Conservation (phyloP, 2,797 vertebrate genomes). For the Harpagifer antarcticus region DNA sequence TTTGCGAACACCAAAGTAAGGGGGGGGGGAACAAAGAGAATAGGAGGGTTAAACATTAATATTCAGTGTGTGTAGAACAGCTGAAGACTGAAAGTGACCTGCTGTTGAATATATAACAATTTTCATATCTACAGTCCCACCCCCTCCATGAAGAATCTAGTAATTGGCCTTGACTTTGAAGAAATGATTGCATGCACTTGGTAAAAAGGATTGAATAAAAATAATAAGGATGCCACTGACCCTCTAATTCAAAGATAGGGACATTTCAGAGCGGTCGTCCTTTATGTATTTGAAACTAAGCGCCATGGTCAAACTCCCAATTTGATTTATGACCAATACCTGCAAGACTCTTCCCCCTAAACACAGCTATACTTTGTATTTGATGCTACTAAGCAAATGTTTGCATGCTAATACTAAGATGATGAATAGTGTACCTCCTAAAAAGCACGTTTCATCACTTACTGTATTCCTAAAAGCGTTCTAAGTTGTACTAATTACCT, state of each 20-base stretch:
- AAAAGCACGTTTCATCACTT: not conserved
- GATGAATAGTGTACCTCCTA: not conserved
- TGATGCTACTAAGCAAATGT: too few species aligned
- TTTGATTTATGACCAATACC: too few species aligned
- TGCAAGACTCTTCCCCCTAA: too few species aligned
- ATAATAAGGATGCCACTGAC: too few species aligned
- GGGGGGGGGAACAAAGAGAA: too few species aligned
- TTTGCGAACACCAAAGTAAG: too few species aligned
- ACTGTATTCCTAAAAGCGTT: not conserved
- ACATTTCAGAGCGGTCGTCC: not conserved
- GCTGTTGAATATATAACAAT: conserved; percentile 8
- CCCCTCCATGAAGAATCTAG: conserved; percentile 1
- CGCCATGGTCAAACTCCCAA: too few species aligned
- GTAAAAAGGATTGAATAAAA: conserved; percentile 26
- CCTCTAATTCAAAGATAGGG: not conserved
- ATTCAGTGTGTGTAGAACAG: not conserved
- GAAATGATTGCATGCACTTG: conserved; percentile 4
- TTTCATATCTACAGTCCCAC: conserved; percentile 3
- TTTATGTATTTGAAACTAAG: not conserved
- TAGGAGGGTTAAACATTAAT: conserved; percentile 9
- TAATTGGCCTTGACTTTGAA: not conserved
- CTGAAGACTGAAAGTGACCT: conserved; percentile 30
- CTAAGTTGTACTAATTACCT: conserved; percentile 11
- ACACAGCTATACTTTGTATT: too few species aligned
- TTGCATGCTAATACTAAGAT: not conserved